Percentiles rank a stretch among this genome's conserved stretches.
Conservation (phyloP, 1,140 invertebrate genomes). For the Drosophila obscura region DNA sequence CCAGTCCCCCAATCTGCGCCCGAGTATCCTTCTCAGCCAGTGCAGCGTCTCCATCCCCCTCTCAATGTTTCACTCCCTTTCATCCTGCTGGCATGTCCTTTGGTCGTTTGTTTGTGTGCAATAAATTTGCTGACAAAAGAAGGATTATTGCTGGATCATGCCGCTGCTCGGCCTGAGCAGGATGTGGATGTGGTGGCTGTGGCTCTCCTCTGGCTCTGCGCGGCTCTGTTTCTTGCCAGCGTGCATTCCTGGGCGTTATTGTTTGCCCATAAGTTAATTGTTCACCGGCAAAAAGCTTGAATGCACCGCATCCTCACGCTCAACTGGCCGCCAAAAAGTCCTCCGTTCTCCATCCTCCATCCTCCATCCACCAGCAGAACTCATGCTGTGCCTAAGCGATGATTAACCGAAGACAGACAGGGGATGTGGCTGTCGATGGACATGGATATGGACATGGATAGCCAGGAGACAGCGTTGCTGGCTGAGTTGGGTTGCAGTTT, state of each 20-base stretch:
- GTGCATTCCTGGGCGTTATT: conserved; percentile 79
- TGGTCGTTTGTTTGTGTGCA: conserved; percentile 74
- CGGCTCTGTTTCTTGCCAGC: conserved; percentile 64
- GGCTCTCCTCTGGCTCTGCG: neutral
- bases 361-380: neutral
- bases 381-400: conserved; percentile 61
- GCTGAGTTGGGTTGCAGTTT: conserved; percentile 2
- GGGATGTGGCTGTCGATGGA: conserved; percentile 3
- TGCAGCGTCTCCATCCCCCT: conserved; percentile 2
- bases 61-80: conserved; percentile 4
- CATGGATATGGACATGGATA: conserved; percentile 6
- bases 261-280: conserved; percentile 82
- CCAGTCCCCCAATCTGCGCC: neutral
- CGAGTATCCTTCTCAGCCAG: conserved; percentile 9
- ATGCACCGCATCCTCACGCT: conserved; percentile 71
- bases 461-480: conserved; percentile 1
- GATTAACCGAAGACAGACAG: conserved; percentile 71
- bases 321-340: conserved; percentile 46
- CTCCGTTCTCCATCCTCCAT: conserved; percentile 9
- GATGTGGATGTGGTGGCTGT: conserved; percentile 45
- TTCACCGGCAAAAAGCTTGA: conserved; percentile 74
- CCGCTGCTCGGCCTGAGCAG: conserved; percentile 39
- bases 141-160: conserved; percentile 79
- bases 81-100: conserved; percentile 47
- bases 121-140: conserved; percentile 82